Conservation (phyloP, 2,113 vertebrate genomes). For the Fulica atra region DNA sequence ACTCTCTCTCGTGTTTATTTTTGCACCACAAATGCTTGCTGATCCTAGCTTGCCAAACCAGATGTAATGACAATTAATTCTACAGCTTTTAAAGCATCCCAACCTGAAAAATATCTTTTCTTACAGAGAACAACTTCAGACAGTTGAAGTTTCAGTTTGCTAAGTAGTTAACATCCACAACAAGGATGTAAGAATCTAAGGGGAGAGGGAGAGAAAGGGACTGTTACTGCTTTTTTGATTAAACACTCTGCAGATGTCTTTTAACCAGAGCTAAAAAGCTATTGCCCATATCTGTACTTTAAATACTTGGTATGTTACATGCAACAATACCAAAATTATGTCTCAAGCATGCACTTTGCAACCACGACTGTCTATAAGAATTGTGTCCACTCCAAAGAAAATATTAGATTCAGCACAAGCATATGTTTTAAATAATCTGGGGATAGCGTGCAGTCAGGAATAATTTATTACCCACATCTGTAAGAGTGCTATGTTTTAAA, state of each 20-base stretch:
- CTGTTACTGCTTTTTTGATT: background rate
- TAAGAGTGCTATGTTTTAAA: constrained; percentile 39
- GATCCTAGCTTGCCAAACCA: background rate
- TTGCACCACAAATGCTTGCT: background rate
- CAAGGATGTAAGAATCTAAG: background rate
- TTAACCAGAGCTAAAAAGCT: background rate
- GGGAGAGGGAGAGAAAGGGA: background rate
- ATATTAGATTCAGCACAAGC: background rate
- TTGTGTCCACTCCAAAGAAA: constrained; percentile 38
- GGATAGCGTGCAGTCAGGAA: constrained; percentile 17
- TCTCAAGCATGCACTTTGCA: background rate
- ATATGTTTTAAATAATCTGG: constrained; percentile 66
- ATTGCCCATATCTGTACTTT: background rate
- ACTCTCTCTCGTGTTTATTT: background rate
- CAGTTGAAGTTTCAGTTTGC: background rate
- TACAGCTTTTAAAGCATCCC: background rate
- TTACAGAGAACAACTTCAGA: background rate
- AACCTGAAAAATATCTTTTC: background rate
- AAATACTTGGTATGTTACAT: background rate
- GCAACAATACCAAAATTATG: background rate
- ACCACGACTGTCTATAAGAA: background rate
- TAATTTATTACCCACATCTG: constrained; percentile 65
- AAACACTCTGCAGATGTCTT: background rate
- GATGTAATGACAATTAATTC: background rate
- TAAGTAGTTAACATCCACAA: background rate